A percentile compares a stretch with the other conserved stretches of the same genome.
Evolutionary conservation across 2,797 vertebrate genomes (phyloP).

Genomic region (Enteromius viviparus): DNA sequence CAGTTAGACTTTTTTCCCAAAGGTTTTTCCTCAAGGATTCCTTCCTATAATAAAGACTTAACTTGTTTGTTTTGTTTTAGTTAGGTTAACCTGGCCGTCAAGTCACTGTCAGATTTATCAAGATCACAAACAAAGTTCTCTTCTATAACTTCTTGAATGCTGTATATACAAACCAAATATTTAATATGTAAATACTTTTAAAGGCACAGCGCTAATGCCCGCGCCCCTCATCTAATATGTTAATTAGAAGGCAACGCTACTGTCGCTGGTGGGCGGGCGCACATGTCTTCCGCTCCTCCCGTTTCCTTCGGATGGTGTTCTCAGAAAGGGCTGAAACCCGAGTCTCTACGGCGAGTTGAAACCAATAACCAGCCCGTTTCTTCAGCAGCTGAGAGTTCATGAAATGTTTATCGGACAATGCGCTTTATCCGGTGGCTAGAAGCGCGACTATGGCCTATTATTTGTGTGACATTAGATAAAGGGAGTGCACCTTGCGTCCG

Average conservation of each 20-base stretch:
- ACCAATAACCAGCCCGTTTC: conserved; percentile 10
- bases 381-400: neutral
- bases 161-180: neutral
- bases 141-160: neutral
- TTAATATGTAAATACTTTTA: conserved; percentile 10
- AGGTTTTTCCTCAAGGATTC: no score
- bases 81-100: no score
- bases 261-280: conserved; percentile 13
- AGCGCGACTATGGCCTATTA: conserved; percentile 18
- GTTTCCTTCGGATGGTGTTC: conserved; percentile 14
- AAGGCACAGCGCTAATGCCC: neutral
- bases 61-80: no score
- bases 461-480: conserved; percentile 47
- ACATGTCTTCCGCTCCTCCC: conserved; percentile 14
- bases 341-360: conserved; percentile 12
- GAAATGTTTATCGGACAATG: neutral
- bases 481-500: conserved; percentile 27
- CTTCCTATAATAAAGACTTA: no score
- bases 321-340: conserved; percentile 25
- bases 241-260: neutral
- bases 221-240: neutral
- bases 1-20: no score
- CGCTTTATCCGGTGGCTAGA: neutral
- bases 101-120: neutral
- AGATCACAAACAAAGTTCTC: neutral